A percentile compares a stretch with the other conserved stretches of the same genome.
Conservation (phyloP, 2,888 invertebrate genomes). For the Microplitis manilae region DNA sequence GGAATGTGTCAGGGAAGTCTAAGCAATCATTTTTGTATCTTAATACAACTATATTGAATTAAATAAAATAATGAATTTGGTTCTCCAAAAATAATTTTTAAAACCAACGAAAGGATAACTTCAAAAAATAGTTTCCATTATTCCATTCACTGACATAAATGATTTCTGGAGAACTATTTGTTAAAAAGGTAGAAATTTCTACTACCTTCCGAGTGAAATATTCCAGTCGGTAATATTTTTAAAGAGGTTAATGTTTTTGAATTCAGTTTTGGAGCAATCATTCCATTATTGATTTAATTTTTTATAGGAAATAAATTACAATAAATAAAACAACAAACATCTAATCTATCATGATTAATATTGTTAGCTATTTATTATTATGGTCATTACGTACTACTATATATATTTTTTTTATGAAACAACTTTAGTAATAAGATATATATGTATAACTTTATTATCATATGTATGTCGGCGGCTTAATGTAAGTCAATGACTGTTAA, state of each 20-base stretch:
- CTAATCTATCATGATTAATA: too few relatives aligned
- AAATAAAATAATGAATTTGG: too few relatives aligned
- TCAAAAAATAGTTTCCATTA: too few relatives aligned
- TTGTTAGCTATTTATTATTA: neutral
- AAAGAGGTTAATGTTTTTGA: neutral
- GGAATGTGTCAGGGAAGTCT: too few relatives aligned
- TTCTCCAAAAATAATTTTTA: too few relatives aligned
- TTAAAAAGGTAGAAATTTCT: neutral
- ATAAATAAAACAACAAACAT: neutral
- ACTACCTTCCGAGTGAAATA: neutral
- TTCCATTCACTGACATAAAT: too few relatives aligned
- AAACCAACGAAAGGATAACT: too few relatives aligned
- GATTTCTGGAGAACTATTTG: neutral
- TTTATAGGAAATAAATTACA: neutral
- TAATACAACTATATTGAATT: too few relatives aligned
- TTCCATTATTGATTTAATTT: neutral
- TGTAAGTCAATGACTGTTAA: neutral
- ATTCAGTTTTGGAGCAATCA: neutral
- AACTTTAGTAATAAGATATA: neutral
- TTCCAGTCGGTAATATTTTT: neutral
- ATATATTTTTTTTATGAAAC: neutral
- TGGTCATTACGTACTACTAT: neutral
- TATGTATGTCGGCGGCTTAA: neutral
- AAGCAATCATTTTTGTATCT: too few relatives aligned
- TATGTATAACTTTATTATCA: neutral